These are phyloP conservation scores for Amblyjoppa fuscipennis DNA, from an alignment of 2,888 invertebrate species.

Conservation along the genomic window DNA sequence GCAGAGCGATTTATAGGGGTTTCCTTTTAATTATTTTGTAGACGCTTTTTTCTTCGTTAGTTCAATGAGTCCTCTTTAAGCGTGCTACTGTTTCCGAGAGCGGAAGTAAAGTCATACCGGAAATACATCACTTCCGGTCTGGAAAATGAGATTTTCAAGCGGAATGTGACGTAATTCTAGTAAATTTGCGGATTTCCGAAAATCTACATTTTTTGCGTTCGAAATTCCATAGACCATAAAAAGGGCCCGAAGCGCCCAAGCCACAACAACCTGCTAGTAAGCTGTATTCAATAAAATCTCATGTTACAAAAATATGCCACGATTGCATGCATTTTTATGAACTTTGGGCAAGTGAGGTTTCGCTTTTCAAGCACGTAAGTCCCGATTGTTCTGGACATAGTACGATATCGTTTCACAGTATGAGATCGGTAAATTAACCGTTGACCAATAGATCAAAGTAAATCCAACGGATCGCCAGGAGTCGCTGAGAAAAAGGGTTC, in stretches of 20 bases:
- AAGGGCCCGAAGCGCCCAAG: too few species aligned
- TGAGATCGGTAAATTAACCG: constrained; percentile 9
- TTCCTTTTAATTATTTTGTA: constrained; percentile 37
- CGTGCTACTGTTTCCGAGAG: constrained; percentile 33
- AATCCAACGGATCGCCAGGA: constrained; percentile 11
- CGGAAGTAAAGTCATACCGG: neutral
- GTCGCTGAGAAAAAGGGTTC: constrained; percentile 18
- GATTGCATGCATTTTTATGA: neutral
- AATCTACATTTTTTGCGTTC: too few species aligned
- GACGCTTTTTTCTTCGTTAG: constrained; percentile 26
- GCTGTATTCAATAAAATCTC: neutral
- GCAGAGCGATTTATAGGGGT: neutral
- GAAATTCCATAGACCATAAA: too few species aligned
- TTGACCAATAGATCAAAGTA: neutral
- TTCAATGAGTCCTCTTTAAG: neutral
- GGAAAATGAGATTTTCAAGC: too few species aligned
- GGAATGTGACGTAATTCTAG: too few species aligned
- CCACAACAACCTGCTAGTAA: neutral
- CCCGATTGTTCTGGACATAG: constrained; percentile 11
- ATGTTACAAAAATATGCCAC: neutral
- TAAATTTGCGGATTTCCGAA: too few species aligned
- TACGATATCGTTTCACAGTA: neutral
- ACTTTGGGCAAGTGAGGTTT: neutral
- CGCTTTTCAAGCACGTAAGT: neutral
- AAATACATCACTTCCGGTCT: too few species aligned